Percentiles rank a stretch among this genome's conserved stretches.
Conservation (phyloP, 2,113 vertebrate genomes). For the Colinus virginianus region DNA sequence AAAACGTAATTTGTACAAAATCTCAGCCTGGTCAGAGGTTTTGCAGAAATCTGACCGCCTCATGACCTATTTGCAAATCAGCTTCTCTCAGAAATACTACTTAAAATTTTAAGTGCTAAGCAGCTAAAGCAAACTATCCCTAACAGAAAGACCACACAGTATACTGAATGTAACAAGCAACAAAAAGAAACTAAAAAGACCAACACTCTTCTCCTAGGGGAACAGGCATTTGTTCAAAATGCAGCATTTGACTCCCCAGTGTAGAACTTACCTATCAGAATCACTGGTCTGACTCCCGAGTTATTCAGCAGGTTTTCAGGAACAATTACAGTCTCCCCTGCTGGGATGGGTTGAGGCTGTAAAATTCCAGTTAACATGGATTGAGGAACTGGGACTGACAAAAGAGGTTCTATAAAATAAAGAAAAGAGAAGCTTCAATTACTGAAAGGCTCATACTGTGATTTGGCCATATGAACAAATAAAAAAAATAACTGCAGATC, state of each 20-base stretch:
- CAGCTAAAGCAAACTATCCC: neutral
- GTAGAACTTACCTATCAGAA: conserved; percentile 90
- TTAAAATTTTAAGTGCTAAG: neutral
- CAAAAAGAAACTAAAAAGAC: neutral
- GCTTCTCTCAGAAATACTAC: neutral
- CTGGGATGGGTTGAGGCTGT: conserved; percentile 92
- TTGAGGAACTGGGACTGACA: conserved; percentile 85
- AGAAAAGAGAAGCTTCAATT: conserved; percentile 61
- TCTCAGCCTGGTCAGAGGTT: neutral
- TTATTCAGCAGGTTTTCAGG: conserved; percentile 96
- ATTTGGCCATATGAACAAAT: conserved; percentile 70
- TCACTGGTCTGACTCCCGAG: conserved; percentile 94
- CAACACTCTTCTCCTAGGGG: neutral
- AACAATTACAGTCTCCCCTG: conserved; percentile 94
- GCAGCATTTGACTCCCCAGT: neutral
- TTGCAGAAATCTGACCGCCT: neutral
- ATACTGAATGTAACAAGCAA: neutral
- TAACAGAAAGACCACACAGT: neutral
- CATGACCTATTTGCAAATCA: neutral
- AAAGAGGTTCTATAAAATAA: conserved; percentile 83
- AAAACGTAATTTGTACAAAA: conserved; percentile 10
- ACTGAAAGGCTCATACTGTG: conserved; percentile 71
- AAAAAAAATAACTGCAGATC: conserved; percentile 40
- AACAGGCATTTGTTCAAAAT: neutral
- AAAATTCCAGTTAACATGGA: conserved; percentile 86